Evolutionary conservation across 2,113 vertebrate species (phyloP).

Genomic region (Columba janthina): DNA sequence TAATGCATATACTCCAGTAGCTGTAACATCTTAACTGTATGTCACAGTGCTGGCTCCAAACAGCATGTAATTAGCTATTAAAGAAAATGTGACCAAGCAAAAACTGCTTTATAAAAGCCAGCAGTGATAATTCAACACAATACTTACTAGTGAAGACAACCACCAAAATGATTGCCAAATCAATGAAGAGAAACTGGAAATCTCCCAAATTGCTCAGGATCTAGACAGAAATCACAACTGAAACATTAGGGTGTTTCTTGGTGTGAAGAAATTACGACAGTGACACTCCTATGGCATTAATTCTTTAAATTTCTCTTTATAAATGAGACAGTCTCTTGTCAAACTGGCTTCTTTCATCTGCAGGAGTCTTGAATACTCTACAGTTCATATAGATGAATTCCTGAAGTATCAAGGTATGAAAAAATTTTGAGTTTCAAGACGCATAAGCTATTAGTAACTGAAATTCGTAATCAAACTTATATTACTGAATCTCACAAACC

Average conservation of each 20-base stretch:
- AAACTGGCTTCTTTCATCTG: background rate
- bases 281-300: background rate
- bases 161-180: slow-evolving; percentile 94
- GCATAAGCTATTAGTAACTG: background rate
- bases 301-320: background rate
- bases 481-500: background rate
- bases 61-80: background rate
- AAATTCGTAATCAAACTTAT: background rate
- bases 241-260: background rate
- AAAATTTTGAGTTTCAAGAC: background rate
- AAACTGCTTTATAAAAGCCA: background rate
- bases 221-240: slow-evolving; percentile 68
- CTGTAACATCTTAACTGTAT: background rate
- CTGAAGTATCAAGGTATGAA: background rate
- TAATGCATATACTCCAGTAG: background rate
- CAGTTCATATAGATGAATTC: background rate
- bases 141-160: slow-evolving; percentile 98
- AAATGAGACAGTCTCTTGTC: background rate
- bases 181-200: slow-evolving; percentile 98
- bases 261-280: no score
- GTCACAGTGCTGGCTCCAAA: background rate
- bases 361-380: background rate
- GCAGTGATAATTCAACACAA: background rate
- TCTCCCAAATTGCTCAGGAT: slow-evolving; percentile 95
- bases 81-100: background rate